These are phyloP conservation scores for Tautogolabrus adspersus DNA, from an alignment of 2,113 vertebrate species.

Conservation along the genomic window DNA sequence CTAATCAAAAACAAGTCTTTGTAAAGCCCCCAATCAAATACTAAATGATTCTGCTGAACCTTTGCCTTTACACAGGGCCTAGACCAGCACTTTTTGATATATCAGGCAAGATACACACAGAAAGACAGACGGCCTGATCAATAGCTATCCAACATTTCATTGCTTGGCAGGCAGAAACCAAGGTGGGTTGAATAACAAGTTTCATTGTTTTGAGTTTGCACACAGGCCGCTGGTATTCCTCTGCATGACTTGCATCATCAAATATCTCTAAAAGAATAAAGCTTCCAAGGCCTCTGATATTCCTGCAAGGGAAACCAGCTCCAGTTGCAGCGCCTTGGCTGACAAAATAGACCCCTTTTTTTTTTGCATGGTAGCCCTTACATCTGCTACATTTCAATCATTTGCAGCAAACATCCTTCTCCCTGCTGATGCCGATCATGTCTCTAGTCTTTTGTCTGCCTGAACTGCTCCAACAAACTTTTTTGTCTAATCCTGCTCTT, in stretches of 20 bases:
- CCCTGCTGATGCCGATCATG: conserved; percentile 19
- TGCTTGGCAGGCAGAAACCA: conserved; percentile 22
- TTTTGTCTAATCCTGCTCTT: conserved; percentile 39
- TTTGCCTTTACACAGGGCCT: not conserved
- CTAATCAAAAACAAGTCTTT: not conserved
- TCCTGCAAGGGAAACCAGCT: conserved; percentile 11
- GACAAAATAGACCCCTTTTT: conserved; percentile 8
- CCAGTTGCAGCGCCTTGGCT: conserved; percentile 12
- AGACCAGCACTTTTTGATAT: not conserved
- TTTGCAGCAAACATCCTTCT: conserved; percentile 26
- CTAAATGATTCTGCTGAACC: not conserved
- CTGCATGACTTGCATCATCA: conserved; percentile 37
- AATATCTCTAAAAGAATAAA: conserved; percentile 26
- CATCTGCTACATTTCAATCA: conserved; percentile 11
- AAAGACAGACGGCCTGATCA: conserved; percentile 21
- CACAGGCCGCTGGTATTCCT: not conserved
- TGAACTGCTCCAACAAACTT: conserved; percentile 40
- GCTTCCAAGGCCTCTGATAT: conserved; percentile 11
- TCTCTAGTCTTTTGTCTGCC: conserved; percentile 53
- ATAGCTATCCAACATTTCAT: conserved; percentile 10
- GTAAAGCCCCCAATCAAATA: not conserved
- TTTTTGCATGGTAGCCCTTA: conserved; percentile 22
- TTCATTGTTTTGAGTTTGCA: conserved; percentile 15
- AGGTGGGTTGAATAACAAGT: conserved; percentile 31
- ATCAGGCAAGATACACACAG: not conserved